Percentiles rank a stretch among this genome's conserved stretches.
Evolutionary conservation across 2,113 vertebrate genomes (phyloP).

Genomic region (Otocyon megalotis): DNA sequence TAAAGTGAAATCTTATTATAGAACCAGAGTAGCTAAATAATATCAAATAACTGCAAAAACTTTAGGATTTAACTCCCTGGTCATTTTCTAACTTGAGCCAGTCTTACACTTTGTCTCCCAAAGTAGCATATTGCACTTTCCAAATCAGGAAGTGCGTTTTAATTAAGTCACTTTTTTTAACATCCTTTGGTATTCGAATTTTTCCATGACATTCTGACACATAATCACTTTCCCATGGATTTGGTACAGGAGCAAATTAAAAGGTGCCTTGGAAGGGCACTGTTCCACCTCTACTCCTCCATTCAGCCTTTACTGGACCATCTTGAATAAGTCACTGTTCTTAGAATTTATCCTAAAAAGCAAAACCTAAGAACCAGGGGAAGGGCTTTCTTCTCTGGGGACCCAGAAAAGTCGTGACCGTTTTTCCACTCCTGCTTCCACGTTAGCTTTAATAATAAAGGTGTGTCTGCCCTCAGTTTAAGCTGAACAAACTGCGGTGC

Average conservation of each 20-base stretch:
- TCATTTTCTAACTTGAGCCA: background rate
- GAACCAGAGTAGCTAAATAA: background rate
- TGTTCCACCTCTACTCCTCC: background rate
- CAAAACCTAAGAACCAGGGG: background rate
- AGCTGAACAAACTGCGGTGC: background rate
- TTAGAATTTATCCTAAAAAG: background rate
- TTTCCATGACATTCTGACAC: conserved; percentile 33
- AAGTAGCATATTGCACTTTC: conserved; percentile 14
- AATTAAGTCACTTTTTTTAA: background rate
- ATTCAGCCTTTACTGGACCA: background rate
- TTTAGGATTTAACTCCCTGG: background rate
- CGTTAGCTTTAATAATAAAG: background rate
- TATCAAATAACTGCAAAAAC: background rate
- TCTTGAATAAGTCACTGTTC: background rate
- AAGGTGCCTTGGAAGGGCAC: background rate
- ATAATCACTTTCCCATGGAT: background rate
- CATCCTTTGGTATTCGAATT: conserved; percentile 14
- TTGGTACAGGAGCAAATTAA: background rate
- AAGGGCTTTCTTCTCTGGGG: background rate
- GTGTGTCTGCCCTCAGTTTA: background rate
- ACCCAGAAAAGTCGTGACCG: background rate
- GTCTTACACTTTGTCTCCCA: background rate
- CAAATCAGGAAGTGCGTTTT: conserved; percentile 44
- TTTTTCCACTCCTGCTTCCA: background rate
- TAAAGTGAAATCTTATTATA: background rate